Evolutionary conservation across 2,888 invertebrate genomes (phyloP), one percentile per base, ranked within the genome.

Genomic region (Noctua janthina): DNA sequence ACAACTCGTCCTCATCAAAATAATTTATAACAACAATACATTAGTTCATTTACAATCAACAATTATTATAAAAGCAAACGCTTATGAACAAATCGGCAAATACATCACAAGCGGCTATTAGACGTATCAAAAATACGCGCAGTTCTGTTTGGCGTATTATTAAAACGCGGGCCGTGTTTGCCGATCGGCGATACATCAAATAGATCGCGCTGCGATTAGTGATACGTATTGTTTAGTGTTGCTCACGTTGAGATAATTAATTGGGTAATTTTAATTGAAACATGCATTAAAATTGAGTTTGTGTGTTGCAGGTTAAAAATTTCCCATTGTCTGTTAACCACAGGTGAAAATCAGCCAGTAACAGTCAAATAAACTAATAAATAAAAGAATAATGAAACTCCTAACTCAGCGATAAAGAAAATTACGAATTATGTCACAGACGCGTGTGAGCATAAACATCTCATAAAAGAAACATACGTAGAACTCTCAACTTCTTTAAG

Each of bases 51-150:
- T 79, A 66, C 74, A 81, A 80, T 68, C 75, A 71, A 74, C 79
- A 87, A 87, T 89, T 86, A 87, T 84, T 76, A 86, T 86, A 77
- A 87, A 86, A 84, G 79, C 86, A 82, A 82, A 89, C 77, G 82
- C 54, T 89, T 84, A 84, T 81, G 81, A 87, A 81, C 83, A 86
- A 86, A 78, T 86, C 77, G 77, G 78, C 73, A 81, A 89, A 90
- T 86, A 87, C 75, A 82, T 89, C 82, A 82, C 83, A 78, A 80
- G 81, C 67, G 69, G n/a, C 59, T 62, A 59, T 76, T 70, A 23
- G 78, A 81, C 77, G 83, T 85, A 83, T 88, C 81, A 76, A 82
- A 84, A 79, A 69, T 88, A 86, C 72, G 79, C 66, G 46, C 70
- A 59, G 70, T 74, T 49, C 70, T 78, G 79, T 88, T 83, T 81